phyloP scores from a whole-genome alignment of 2,888 invertebrate species.

The Hanleya hanleyi region DNA sequence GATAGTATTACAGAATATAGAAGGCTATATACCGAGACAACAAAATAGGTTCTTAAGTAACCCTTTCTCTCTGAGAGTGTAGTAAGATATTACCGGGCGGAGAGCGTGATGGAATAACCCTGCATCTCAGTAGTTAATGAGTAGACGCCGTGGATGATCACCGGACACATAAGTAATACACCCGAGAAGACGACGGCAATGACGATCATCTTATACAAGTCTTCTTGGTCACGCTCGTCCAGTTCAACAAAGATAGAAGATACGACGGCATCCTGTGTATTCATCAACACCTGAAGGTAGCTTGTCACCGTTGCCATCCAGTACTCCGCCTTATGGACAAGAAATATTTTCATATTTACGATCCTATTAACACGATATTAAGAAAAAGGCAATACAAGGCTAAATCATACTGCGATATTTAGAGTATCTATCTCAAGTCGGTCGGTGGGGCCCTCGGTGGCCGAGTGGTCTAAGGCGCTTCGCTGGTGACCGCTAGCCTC shows the following conservation, averaged over 20 bases:
- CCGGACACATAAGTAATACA: slow-evolving; percentile 56
- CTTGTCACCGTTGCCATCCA: background rate
- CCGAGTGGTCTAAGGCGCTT: no score
- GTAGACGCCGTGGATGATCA: slow-evolving; percentile 63
- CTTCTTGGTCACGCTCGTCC: slow-evolving; percentile 40
- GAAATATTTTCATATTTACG: no score
- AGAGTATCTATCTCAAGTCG: no score
- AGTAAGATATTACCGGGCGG: slow-evolving; percentile 65
- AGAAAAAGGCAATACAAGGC: no score
- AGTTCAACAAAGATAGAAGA: slow-evolving; percentile 39
- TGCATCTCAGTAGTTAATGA: slow-evolving; percentile 64
- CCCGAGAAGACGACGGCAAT: slow-evolving; percentile 59
- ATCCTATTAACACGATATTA: no score
- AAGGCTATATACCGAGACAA: no score
- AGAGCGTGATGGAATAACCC: slow-evolving; percentile 60
- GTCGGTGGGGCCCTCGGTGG: no score
- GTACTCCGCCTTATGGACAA: slow-evolving; percentile 5
- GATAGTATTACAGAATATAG: no score
- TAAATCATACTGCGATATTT: no score
- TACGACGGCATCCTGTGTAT: slow-evolving; percentile 42
- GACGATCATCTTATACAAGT: slow-evolving; percentile 54
- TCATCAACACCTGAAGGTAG: slow-evolving; percentile 41
- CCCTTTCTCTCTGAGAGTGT: no score
- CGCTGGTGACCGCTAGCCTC: no score
- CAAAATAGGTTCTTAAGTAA: no score